Percentiles rank a stretch among this genome's conserved stretches.
Evolutionary conservation across 2,113 vertebrate species (phyloP).

Genomic region (Dendropsophus ebraccatus): DNA sequence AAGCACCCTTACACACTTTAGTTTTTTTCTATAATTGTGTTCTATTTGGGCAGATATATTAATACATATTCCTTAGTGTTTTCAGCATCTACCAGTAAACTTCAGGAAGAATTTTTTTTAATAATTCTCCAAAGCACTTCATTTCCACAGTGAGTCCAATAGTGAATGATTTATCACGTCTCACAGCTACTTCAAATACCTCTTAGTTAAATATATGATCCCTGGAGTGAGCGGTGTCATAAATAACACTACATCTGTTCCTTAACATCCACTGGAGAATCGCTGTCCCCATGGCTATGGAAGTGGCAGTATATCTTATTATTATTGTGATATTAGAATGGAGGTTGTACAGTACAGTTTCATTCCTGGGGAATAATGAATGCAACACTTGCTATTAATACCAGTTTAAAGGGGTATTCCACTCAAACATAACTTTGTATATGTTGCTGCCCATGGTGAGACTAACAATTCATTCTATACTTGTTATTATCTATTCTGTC

Average conservation of each 20-base stretch:
- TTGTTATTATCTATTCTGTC: no score
- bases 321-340: neutral
- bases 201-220: constrained; percentile 20
- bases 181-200: constrained; percentile 11
- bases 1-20: no score
- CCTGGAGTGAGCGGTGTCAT: neutral
- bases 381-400: no score
- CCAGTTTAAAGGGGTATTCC: no score
- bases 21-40: neutral
- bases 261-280: neutral
- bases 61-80: neutral
- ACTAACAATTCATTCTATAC: no score
- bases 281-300: neutral
- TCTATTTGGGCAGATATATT: neutral
- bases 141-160: neutral
- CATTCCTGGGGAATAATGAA: neutral
- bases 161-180: constrained; percentile 26
- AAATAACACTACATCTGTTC: constrained; percentile 30
- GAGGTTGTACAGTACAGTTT: neutral
- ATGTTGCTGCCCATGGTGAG: no score
- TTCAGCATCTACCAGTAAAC: neutral
- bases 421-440: no score
- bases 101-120: no score
- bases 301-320: constrained; percentile 9
- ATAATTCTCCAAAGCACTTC: no score